Evolutionary conservation across 64 coral and sea anemone species (phyloP).

Genomic region (Trachythela sp.): DNA sequence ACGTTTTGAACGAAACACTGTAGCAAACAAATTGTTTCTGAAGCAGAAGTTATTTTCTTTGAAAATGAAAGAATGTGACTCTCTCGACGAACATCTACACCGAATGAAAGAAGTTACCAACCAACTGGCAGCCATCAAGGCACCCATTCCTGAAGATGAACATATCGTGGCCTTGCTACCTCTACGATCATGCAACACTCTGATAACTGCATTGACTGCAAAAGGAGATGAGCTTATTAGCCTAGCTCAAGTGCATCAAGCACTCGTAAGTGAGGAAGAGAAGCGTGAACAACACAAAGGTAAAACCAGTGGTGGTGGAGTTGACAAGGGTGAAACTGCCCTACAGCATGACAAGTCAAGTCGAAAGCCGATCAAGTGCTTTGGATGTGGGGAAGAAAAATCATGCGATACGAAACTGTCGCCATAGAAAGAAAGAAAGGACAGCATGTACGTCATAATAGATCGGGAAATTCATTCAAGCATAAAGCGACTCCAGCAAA

Average conservation of each 20-base stretch:
- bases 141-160: background rate
- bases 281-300: too few relatives aligned
- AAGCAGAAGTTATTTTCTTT: too few relatives aligned
- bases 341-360: too few relatives aligned
- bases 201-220: background rate
- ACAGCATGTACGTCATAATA: background rate
- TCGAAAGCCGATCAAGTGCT: too few relatives aligned
- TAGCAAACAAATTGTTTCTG: too few relatives aligned
- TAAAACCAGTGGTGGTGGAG: too few relatives aligned
- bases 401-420: background rate
- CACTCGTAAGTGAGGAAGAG: background rate
- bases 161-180: background rate
- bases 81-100: background rate
- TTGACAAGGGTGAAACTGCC: too few relatives aligned
- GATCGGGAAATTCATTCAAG: too few relatives aligned
- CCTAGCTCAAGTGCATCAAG: background rate
- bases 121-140: background rate
- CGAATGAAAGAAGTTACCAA: background rate
- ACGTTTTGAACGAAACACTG: too few relatives aligned
- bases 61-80: too few relatives aligned
- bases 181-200: background rate
- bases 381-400: background rate
- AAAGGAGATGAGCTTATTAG: constrained; percentile 9
- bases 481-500: background rate
- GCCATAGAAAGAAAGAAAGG: background rate